phyloP scores from a whole-genome alignment of 2,113 vertebrate genomes.

The Butorides virescens region DNA sequence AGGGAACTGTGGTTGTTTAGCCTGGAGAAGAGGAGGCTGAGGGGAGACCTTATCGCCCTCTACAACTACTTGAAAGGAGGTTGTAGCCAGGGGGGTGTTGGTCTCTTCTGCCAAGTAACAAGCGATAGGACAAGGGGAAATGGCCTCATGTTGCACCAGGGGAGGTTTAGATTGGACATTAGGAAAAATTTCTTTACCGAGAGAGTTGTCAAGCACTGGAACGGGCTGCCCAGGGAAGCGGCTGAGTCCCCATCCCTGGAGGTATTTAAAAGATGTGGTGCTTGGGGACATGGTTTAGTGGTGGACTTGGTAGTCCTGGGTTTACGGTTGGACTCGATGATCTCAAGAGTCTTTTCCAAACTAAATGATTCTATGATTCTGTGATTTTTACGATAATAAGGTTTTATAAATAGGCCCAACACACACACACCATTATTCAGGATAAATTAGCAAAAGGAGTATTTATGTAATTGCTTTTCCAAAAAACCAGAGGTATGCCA shows the following conservation, averaged over 20 bases:
- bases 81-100: accelerated
- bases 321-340: accelerated
- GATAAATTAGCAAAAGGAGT: neutral
- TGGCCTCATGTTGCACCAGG: accelerated
- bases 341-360: neutral
- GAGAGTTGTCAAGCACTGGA: neutral
- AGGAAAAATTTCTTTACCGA: neutral
- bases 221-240: neutral
- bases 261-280: neutral
- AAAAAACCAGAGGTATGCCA: neutral
- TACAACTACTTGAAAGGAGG: neutral
- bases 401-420: neutral
- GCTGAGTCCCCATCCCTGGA: too few species aligned
- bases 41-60: neutral
- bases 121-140: neutral
- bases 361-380: neutral
- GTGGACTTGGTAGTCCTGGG: neutral
- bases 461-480: neutral
- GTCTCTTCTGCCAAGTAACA: neutral
- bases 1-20: neutral
- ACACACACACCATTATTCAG: neutral
- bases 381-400: neutral
- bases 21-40: neutral
- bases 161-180: neutral
- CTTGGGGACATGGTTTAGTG: neutral